Percentiles rank a stretch among this genome's conserved stretches.
Conservation (phyloP, 2,113 vertebrate species). For the Centrocercus urophasianus region DNA sequence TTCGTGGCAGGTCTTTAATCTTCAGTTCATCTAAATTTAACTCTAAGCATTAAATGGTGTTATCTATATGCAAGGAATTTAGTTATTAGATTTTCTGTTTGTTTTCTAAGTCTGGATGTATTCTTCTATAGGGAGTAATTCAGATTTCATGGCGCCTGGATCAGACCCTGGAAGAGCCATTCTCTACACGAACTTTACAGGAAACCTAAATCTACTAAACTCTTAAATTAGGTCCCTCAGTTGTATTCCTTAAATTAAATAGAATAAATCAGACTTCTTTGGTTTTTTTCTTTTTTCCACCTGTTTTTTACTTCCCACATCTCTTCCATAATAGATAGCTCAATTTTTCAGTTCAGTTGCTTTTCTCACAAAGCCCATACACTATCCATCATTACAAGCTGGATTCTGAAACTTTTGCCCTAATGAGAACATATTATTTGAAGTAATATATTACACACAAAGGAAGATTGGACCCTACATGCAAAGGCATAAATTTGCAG, state of each 20-base stretch:
- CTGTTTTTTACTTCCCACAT: neutral
- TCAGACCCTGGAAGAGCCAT: neutral
- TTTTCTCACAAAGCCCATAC: neutral
- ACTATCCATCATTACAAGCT: neutral
- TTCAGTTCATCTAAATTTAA: neutral
- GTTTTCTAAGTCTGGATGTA: neutral
- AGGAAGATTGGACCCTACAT: neutral
- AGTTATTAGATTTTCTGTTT: neutral
- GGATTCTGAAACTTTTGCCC: neutral
- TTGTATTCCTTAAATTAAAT: conserved; percentile 1
- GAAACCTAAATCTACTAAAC: neutral
- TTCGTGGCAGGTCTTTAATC: neutral
- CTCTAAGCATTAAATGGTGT: neutral
- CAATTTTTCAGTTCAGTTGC: neutral
- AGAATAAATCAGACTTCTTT: neutral
- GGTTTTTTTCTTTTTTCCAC: neutral
- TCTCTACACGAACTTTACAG: neutral
- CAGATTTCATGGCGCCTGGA: neutral
- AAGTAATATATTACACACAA: neutral
- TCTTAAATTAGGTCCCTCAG: neutral
- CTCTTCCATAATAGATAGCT: neutral
- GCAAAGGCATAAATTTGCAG: neutral
- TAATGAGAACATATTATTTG: neutral
- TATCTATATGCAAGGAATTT: neutral
- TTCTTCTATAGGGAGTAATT: neutral